Conservation (phyloP, 2,888 invertebrate species). For the Pandemis heparana region DNA sequence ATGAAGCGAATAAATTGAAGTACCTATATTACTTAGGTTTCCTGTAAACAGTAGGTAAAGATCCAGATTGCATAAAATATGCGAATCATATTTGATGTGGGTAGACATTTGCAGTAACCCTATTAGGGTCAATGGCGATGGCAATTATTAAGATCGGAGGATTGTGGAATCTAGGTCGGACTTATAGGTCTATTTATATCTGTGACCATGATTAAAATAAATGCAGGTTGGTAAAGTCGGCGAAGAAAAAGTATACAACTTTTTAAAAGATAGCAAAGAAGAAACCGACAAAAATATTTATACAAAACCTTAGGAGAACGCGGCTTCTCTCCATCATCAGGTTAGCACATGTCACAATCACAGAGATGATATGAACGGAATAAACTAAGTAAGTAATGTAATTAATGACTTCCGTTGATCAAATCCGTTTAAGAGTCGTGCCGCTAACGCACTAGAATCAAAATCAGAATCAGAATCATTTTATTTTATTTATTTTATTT, state of each 20-base stretch:
- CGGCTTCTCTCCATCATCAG: too few species aligned
- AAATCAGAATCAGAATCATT: too few species aligned
- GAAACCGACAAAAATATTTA: too few species aligned
- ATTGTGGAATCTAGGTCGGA: conserved; percentile 32
- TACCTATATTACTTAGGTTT: background rate
- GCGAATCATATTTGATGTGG: background rate
- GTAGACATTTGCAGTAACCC: conserved; percentile 15
- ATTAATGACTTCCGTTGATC: too few species aligned
- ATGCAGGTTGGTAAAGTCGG: background rate
- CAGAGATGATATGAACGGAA: too few species aligned
- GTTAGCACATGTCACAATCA: too few species aligned
- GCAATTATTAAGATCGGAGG: conserved; percentile 29
- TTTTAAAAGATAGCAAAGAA: too few species aligned
- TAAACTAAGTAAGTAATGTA: too few species aligned
- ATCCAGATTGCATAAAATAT: background rate
- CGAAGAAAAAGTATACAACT: background rate
- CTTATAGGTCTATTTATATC: background rate
- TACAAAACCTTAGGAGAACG: too few species aligned
- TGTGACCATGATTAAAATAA: background rate
- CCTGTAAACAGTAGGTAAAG: background rate
- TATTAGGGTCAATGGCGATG: conserved; percentile 37
- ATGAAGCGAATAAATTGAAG: background rate
- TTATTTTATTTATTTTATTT: too few species aligned
- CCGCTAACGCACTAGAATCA: too few species aligned
- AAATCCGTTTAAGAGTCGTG: too few species aligned